These are phyloP conservation scores for Corvus cornix DNA, from an alignment of 2,113 vertebrate genomes.

Conservation along the genomic window DNA sequence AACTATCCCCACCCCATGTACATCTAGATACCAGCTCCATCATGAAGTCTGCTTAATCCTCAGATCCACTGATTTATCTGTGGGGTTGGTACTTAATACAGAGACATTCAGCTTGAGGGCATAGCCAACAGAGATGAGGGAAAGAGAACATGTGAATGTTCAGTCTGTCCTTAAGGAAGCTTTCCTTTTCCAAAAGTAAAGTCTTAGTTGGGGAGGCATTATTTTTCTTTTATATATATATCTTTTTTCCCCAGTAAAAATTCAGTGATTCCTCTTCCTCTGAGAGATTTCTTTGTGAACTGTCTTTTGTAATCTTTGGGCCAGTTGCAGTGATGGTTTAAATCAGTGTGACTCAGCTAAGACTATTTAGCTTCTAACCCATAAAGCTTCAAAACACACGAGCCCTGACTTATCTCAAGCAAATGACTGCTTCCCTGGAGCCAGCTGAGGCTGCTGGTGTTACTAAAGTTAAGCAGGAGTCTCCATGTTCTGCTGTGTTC, in stretches of 20 bases:
- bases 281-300: background rate
- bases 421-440: conserved; percentile 9
- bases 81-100: background rate
- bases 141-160: background rate
- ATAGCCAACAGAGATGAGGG: background rate
- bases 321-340: background rate
- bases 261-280: background rate
- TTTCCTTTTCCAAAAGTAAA: background rate
- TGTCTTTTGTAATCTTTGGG: conserved; percentile 2
- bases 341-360: conserved; percentile 23
- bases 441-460: conserved; percentile 3
- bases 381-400: background rate
- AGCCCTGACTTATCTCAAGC: conserved; percentile 41
- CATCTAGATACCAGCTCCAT: background rate
- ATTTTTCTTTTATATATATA: background rate
- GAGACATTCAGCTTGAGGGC: background rate
- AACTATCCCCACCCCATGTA: rapidly evolving
- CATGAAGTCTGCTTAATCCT: background rate
- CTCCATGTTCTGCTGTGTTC: background rate
- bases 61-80: background rate
- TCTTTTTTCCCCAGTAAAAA: background rate
- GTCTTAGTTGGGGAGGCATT: background rate
- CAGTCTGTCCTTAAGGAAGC: background rate
- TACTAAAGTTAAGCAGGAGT: conserved; percentile 33
- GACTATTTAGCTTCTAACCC: conserved; percentile 6